phyloP scores from a whole-genome alignment of 2,797 vertebrate genomes.

The Enoplosus armatus region DNA sequence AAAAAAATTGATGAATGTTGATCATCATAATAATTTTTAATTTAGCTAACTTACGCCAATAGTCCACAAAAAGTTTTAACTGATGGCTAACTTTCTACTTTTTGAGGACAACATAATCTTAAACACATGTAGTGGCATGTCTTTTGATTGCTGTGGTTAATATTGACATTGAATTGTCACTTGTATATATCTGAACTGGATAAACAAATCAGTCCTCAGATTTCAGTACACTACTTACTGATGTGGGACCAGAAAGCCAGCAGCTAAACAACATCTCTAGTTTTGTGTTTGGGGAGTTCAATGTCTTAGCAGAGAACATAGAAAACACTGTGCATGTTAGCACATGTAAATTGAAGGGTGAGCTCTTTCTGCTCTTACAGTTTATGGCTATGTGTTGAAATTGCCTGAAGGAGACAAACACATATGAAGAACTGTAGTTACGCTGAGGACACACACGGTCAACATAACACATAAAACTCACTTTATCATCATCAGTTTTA shows the following conservation, averaged over 20 bases:
- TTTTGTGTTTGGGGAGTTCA: constrained; percentile 9
- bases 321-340: constrained; percentile 35
- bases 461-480: constrained; percentile 2
- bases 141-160: neutral
- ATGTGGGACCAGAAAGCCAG: neutral
- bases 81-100: neutral
- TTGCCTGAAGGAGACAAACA: neutral
- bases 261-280: neutral
- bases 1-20: neutral
- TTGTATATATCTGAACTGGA: neutral
- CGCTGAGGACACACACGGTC: neutral
- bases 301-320: constrained; percentile 1
- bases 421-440: neutral
- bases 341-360: constrained; percentile 23
- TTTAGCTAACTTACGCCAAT: neutral
- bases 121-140: neutral
- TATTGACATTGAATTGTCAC: neutral
- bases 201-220: neutral
- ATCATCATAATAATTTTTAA: neutral
- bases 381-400: constrained; percentile 31
- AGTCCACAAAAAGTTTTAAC: neutral
- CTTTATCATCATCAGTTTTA: constrained; percentile 73
- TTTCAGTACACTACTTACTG: too few species aligned
- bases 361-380: constrained; percentile 7
- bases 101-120: neutral